These are phyloP conservation scores for Stichopus horrens DNA, from an alignment of 53 echinoderm and acorn worm genomes.

Conservation along the genomic window DNA sequence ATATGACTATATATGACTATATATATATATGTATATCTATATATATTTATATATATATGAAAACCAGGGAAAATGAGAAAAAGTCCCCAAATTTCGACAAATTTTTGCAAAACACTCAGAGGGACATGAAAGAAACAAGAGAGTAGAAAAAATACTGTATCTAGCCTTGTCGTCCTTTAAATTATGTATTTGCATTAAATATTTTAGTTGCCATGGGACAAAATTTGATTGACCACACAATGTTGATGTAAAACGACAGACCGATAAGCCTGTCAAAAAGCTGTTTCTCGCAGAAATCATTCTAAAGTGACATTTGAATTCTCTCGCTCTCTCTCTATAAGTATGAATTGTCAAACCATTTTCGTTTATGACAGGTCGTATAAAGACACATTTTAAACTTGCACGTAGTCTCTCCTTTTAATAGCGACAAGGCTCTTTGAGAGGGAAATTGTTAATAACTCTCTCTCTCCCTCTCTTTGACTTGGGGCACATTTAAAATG, in stretches of 20 bases:
- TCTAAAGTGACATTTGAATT: not conserved
- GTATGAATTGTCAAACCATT: too few relatives aligned
- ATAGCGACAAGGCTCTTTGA: not conserved
- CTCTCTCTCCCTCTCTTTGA: not conserved
- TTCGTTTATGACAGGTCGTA: too few relatives aligned
- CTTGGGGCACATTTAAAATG: not conserved
- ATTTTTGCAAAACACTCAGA: too few relatives aligned
- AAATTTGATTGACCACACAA: not conserved
- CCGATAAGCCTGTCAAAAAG: not conserved
- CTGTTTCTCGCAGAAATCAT: not conserved
- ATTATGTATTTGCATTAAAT: not conserved
- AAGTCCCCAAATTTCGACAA: too few relatives aligned
- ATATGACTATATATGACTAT: too few relatives aligned
- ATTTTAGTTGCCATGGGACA: not conserved
- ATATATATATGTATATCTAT: too few relatives aligned
- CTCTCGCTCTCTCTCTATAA: not conserved
- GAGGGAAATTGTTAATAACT: not conserved
- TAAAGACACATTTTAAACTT: not conserved
- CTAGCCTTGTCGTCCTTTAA: not conserved
- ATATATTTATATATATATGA: too few relatives aligned
- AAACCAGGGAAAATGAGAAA: too few relatives aligned
- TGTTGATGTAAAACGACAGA: not conserved
- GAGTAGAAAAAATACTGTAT: too few relatives aligned
- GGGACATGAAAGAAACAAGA: too few relatives aligned
- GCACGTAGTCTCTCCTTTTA: not conserved